Evolutionary conservation across 2,113 vertebrate species (phyloP).

Genomic region (Percopsis transmontana): DNA sequence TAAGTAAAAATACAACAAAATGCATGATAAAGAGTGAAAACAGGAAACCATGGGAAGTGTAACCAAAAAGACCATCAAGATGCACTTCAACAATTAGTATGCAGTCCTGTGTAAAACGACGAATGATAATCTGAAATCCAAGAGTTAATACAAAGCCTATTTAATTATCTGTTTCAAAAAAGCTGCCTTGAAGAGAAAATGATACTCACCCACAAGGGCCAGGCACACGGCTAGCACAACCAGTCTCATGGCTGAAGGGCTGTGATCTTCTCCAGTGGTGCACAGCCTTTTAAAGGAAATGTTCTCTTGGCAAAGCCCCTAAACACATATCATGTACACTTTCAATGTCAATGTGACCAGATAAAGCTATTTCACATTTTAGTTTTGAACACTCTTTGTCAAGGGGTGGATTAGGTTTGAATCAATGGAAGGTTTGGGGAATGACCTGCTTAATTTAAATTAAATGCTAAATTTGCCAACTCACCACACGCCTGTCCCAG

Average conservation of each 20-base stretch:
- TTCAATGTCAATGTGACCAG: no score
- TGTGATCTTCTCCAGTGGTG: constrained; percentile 29
- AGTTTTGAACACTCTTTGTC: no score
- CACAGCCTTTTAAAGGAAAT: constrained; percentile 52
- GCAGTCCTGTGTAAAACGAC: not conserved
- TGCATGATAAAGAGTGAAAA: not conserved
- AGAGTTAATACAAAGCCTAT: not conserved
- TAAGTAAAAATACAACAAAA: not conserved
- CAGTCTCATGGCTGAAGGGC: constrained; percentile 78
- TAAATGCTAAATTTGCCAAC: no score
- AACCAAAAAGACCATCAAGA: not conserved
- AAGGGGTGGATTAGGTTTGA: no score
- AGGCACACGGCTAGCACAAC: constrained; percentile 78
- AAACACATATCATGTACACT: constrained; percentile 27
- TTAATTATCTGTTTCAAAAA: not conserved
- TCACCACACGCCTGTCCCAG: no score
- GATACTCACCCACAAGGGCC: constrained; percentile 82
- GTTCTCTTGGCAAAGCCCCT: constrained; percentile 30
- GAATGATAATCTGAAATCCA: not conserved
- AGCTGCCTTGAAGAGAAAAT: not conserved
- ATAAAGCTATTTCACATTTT: no score
- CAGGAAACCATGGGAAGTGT: not conserved
- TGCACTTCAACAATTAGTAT: not conserved
- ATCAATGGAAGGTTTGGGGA: no score
- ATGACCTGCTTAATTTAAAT: no score